Percentiles rank a stretch among this genome's conserved stretches.
Evolutionary conservation across 1,140 invertebrate species (phyloP).

Genomic region (Cepaea nemoralis): DNA sequence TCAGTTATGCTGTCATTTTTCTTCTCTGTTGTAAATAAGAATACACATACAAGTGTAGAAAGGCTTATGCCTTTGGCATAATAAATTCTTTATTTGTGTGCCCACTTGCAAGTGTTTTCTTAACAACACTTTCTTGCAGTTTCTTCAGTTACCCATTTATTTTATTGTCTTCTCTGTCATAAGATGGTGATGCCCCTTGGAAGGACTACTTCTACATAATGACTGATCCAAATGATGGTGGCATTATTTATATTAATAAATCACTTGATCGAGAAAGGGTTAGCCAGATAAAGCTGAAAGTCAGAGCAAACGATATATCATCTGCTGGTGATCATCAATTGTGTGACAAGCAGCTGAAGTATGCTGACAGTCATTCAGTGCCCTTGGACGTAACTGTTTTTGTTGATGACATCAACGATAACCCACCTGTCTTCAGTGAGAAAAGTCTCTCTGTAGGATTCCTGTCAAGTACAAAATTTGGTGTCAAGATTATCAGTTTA

Average conservation of each 20-base stretch:
- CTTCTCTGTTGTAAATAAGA: too few relatives aligned
- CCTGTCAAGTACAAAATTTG: slow-evolving; percentile 22
- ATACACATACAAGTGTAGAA: too few relatives aligned
- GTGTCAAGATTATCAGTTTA: slow-evolving; percentile 19
- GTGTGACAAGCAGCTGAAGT: background rate
- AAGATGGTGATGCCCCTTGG: background rate
- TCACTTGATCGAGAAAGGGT: slow-evolving; percentile 29
- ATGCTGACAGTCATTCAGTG: background rate
- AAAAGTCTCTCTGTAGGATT: slow-evolving; percentile 25
- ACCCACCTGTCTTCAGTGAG: slow-evolving; percentile 41
- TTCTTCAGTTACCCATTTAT: too few relatives aligned
- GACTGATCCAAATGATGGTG: background rate
- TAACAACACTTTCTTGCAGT: too few relatives aligned
- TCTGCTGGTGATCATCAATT: background rate
- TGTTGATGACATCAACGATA: slow-evolving; percentile 45
- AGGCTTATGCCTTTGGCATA: too few relatives aligned
- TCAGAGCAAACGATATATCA: slow-evolving; percentile 13
- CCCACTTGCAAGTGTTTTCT: too few relatives aligned
- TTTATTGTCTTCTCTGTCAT: background rate
- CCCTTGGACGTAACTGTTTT: slow-evolving; percentile 23
- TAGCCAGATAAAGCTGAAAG: background rate
- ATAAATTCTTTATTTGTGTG: too few relatives aligned
- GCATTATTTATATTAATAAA: background rate
- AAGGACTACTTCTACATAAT: background rate
- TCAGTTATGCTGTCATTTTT: too few relatives aligned